Conservation (phyloP, 2,113 vertebrate species). For the Dasyprocta punctata region DNA sequence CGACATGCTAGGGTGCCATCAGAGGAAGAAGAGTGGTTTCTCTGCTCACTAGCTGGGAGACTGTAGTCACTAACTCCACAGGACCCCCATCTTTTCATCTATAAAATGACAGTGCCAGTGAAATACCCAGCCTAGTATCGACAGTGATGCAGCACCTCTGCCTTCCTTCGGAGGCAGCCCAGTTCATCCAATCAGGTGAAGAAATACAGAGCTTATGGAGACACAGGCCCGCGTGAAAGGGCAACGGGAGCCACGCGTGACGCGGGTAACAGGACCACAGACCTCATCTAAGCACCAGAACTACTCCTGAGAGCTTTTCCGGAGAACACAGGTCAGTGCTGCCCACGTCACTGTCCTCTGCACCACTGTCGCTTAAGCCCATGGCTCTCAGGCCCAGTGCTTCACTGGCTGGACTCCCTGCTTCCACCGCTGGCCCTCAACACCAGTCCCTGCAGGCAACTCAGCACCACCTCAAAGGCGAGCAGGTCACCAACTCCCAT, state of each 20-base stretch:
- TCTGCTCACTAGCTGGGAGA: neutral
- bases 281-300: neutral
- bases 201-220: neutral
- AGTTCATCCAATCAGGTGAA: neutral
- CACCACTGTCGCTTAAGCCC: neutral
- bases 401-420: neutral
- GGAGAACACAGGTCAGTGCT: neutral
- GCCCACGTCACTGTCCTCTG: neutral
- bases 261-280: neutral
- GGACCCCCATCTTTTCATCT: neutral
- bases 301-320: neutral
- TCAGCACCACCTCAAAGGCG: neutral
- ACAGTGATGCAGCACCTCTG: neutral
- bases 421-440: neutral
- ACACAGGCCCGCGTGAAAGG: neutral
- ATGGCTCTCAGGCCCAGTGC: neutral
- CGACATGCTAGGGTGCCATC: slow-evolving; percentile 12
- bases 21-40: neutral
- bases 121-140: neutral
- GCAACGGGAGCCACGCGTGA: neutral
- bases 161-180: neutral
- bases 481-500: neutral
- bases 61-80: neutral
- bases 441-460: neutral
- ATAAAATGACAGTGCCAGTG: neutral